These are phyloP conservation scores for Bemisia tabaci DNA, from an alignment of 1,140 invertebrate species.

Conservation along the genomic window DNA sequence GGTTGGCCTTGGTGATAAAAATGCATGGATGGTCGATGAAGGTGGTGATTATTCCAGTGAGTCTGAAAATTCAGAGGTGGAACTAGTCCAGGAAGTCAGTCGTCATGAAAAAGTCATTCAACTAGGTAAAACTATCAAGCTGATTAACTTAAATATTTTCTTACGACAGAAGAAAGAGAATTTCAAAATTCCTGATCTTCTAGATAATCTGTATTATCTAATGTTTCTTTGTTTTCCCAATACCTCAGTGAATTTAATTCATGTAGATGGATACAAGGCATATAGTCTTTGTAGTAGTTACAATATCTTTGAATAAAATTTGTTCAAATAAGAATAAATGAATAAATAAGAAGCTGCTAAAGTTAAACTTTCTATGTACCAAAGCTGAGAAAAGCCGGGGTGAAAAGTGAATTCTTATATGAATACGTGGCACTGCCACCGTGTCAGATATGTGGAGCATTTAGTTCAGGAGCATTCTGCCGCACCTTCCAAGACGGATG, in stretches of 20 bases:
- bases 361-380: too few species aligned
- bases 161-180: too few species aligned
- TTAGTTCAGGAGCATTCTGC: too few species aligned
- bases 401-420: too few species aligned
- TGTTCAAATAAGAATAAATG: too few species aligned
- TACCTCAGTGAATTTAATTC: background rate
- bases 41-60: background rate
- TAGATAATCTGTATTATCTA: too few species aligned
- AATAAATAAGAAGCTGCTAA: too few species aligned
- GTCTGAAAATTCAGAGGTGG: slow-evolving; percentile 2
- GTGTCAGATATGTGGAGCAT: too few species aligned
- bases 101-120: slow-evolving; percentile 7
- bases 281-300: background rate
- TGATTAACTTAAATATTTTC: slow-evolving; percentile 17
- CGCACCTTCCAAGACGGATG: too few species aligned
- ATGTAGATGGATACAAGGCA: background rate
- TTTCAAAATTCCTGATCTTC: too few species aligned
- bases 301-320: background rate
- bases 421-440: too few species aligned
- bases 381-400: too few species aligned
- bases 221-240: background rate
- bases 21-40: background rate
- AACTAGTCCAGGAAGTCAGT: slow-evolving; percentile 17
- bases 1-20: background rate
- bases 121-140: slow-evolving; percentile 28